Percentiles rank a stretch among this genome's conserved stretches.
Evolutionary conservation across 2,113 vertebrate genomes (phyloP).

Genomic region (Datnioides undecimradiatus): DNA sequence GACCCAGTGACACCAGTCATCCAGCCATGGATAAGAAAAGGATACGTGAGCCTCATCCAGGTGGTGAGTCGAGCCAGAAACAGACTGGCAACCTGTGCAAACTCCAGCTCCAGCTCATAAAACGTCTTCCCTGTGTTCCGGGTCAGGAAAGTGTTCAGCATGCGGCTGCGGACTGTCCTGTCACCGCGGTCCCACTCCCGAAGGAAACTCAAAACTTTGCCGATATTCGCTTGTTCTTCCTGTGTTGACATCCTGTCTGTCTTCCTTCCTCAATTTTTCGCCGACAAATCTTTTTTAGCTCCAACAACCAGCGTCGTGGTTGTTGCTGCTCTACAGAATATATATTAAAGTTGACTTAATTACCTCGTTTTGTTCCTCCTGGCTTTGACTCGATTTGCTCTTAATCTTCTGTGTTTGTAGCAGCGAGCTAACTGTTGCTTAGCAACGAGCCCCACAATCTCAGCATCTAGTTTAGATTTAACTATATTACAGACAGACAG

Average conservation of each 20-base stretch:
- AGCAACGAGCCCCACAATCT: constrained; percentile 20
- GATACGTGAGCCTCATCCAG: constrained; percentile 90
- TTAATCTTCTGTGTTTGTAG: not conserved
- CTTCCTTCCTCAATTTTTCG: not conserved
- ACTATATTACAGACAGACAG: too few relatives aligned
- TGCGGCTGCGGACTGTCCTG: constrained; percentile 65
- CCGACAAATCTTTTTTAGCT: too few relatives aligned
- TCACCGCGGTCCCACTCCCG: constrained; percentile 87
- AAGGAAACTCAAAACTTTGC: constrained; percentile 84
- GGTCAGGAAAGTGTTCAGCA: constrained; percentile 85
- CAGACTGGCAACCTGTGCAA: constrained; percentile 88
- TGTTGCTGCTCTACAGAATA: too few relatives aligned
- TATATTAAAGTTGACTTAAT: not conserved
- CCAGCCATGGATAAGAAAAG: constrained; percentile 36
- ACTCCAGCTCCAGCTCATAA: constrained; percentile 88
- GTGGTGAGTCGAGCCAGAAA: constrained; percentile 88
- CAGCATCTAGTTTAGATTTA: too few relatives aligned
- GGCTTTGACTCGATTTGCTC: not conserved
- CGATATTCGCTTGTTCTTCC: constrained; percentile 82
- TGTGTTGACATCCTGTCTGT: constrained; percentile 74
- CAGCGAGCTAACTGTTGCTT: constrained; percentile 30
- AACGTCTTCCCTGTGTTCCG: constrained; percentile 83
- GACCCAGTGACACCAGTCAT: not conserved
- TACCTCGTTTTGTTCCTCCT: too few relatives aligned
- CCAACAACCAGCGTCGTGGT: not conserved